These are phyloP conservation scores for Meganola albula DNA, from an alignment of 2,888 invertebrate genomes.

Conservation along the genomic window DNA sequence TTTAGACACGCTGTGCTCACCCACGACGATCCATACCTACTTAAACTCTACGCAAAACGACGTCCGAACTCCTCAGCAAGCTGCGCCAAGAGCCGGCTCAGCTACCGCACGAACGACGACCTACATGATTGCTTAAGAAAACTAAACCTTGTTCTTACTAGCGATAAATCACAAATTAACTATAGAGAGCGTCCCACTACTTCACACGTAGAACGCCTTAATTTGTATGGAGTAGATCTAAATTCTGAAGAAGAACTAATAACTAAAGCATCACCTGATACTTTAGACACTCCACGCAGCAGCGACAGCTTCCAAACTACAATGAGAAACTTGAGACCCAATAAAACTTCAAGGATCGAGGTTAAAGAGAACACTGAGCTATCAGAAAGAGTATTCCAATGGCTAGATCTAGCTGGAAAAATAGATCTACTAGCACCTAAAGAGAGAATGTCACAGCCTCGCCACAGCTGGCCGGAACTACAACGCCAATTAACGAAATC, in stretches of 20 bases:
- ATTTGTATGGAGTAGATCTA: slow-evolving; percentile 49
- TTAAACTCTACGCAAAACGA: slow-evolving; percentile 41
- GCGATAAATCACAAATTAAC: slow-evolving; percentile 41
- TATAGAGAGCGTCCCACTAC: slow-evolving; percentile 36
- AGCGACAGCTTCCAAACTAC: slow-evolving; percentile 36
- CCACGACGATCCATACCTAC: slow-evolving; percentile 77
- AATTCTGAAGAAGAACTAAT: slow-evolving; percentile 51
- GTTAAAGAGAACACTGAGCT: slow-evolving; percentile 57
- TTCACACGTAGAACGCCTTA: slow-evolving; percentile 46
- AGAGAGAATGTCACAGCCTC: slow-evolving; percentile 57
- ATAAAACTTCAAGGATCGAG: slow-evolving; percentile 55
- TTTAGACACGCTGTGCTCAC: slow-evolving; percentile 83
- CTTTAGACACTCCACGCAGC: slow-evolving; percentile 38
- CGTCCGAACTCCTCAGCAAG: slow-evolving; percentile 57
- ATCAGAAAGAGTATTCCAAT: slow-evolving; percentile 86
- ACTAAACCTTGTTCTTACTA: slow-evolving; percentile 53
- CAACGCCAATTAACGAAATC: slow-evolving; percentile 55
- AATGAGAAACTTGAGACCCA: slow-evolving; percentile 57
- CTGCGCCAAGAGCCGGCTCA: slow-evolving; percentile 43
- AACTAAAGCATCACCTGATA: slow-evolving; percentile 46
- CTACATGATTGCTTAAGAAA: slow-evolving; percentile 44
- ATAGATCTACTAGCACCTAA: slow-evolving; percentile 57
- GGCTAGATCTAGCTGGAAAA: slow-evolving; percentile 86
- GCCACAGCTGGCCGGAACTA: slow-evolving; percentile 67
- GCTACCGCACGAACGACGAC: slow-evolving; percentile 41